Conservation (phyloP, 2,113 vertebrate species). For the Pygoscelis antarcticus region DNA sequence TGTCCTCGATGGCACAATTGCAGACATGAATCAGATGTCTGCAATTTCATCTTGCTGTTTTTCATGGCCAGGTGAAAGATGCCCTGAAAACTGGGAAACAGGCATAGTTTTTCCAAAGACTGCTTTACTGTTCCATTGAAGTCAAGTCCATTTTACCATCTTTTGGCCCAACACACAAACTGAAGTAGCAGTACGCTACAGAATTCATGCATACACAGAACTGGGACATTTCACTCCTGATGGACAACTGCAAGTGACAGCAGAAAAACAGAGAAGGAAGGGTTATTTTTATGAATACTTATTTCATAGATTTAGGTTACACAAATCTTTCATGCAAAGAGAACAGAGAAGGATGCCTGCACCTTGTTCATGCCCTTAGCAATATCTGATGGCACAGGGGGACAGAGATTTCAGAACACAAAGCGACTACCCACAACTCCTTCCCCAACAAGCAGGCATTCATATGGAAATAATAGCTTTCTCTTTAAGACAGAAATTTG, state of each 20-base stretch:
- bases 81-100: neutral
- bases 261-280: neutral
- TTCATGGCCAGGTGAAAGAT: neutral
- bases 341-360: neutral
- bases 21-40: neutral
- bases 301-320: neutral
- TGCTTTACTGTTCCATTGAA: neutral
- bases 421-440: neutral
- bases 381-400: conserved; percentile 7
- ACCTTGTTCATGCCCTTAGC: neutral
- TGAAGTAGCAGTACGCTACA: neutral
- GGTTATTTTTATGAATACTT: conserved; percentile 34
- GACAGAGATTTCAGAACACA: conserved; percentile 8
- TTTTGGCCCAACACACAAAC: neutral
- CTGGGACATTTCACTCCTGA: neutral
- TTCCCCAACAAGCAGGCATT: neutral
- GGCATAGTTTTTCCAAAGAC: neutral
- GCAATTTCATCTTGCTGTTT: neutral
- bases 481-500: neutral
- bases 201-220: neutral
- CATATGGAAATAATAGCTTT: conserved; percentile 23
- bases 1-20: neutral
- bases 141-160: neutral
- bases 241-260: neutral
- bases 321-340: neutral